A percentile compares a stretch with the other conserved stretches of the same genome.
Conservation (phyloP, 2,888 invertebrate species). For the Cosmorhoe ocellata region DNA sequence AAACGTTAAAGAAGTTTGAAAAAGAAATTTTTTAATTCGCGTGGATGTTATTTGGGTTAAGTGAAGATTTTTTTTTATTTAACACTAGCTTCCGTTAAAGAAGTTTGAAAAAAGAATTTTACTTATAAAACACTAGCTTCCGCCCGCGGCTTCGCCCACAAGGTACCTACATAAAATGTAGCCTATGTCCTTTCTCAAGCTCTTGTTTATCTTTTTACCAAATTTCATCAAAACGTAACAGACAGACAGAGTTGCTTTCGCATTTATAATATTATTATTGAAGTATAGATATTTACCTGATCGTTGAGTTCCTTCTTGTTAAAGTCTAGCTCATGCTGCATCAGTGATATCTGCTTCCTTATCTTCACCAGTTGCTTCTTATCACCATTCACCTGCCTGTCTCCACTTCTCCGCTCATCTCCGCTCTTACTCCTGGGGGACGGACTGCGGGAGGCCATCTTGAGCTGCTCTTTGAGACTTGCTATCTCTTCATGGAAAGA, state of each 20-base stretch:
- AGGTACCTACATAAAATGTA: too few relatives aligned
- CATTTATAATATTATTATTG: too few relatives aligned
- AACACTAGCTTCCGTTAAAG: too few relatives aligned
- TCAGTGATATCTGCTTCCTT: constrained; percentile 65
- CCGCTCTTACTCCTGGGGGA: constrained; percentile 82
- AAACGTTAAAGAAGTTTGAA: not conserved
- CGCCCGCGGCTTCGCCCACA: too few relatives aligned
- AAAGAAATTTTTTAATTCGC: not conserved
- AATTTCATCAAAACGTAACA: too few relatives aligned
- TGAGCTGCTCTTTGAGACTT: constrained; percentile 68
- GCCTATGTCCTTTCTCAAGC: too few relatives aligned
- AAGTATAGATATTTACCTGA: constrained; percentile 67
- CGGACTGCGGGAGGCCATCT: constrained; percentile 77
- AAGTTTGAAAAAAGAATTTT: too few relatives aligned
- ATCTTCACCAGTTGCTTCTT: constrained; percentile 82
- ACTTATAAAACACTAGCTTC: too few relatives aligned
- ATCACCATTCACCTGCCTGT: constrained; percentile 79
- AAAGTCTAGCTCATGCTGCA: constrained; percentile 74
- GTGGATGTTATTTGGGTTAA: not conserved
- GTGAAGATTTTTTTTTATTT: too few relatives aligned
- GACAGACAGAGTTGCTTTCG: too few relatives aligned
- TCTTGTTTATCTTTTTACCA: too few relatives aligned
- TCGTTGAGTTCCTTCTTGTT: constrained; percentile 76
- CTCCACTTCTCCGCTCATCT: constrained; percentile 74
- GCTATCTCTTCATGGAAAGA: constrained; percentile 78